Conservation (phyloP, 2,888 invertebrate genomes). For the Drosophila longiperda region DNA sequence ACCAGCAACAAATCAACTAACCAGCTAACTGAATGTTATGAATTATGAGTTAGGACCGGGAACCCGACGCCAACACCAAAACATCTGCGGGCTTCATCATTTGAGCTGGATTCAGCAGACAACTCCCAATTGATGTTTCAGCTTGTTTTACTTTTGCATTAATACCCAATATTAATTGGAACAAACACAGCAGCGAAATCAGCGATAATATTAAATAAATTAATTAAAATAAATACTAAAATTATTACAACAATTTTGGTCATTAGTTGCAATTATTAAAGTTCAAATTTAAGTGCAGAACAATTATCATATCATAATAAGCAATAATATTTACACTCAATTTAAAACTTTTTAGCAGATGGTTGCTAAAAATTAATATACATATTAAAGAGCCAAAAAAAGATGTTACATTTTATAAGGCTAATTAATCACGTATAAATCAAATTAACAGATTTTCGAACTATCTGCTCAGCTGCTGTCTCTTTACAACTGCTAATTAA, state of each 20-base stretch:
- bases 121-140: slow-evolving; percentile 8
- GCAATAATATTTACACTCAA: not conserved
- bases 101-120: not conserved
- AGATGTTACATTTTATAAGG: not conserved
- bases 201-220: too few species aligned
- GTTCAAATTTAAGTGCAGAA: not conserved
- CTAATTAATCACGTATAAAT: slow-evolving; percentile 35
- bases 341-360: slow-evolving; percentile 9
- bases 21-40: slow-evolving; percentile 63
- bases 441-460: slow-evolving; percentile 28
- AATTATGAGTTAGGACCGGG: slow-evolving; percentile 61
- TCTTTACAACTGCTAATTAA: slow-evolving; percentile 58
- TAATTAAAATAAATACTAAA: not conserved
- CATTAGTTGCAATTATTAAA: not conserved
- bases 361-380: slow-evolving; percentile 31
- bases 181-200: slow-evolving; percentile 6
- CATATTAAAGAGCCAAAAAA: slow-evolving; percentile 35
- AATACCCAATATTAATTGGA: slow-evolving; percentile 36
- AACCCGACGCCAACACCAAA: slow-evolving; percentile 33
- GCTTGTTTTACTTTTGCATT: slow-evolving; percentile 24
- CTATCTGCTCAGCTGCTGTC: slow-evolving; percentile 9
- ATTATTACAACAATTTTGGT: not conserved
- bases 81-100: slow-evolving; percentile 27
- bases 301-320: not conserved
- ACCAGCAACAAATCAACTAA: slow-evolving; percentile 22